Evolutionary conservation across 92 coral and sea anemone genomes (phyloP).

Genomic region (Palythoa heliodiscus): DNA sequence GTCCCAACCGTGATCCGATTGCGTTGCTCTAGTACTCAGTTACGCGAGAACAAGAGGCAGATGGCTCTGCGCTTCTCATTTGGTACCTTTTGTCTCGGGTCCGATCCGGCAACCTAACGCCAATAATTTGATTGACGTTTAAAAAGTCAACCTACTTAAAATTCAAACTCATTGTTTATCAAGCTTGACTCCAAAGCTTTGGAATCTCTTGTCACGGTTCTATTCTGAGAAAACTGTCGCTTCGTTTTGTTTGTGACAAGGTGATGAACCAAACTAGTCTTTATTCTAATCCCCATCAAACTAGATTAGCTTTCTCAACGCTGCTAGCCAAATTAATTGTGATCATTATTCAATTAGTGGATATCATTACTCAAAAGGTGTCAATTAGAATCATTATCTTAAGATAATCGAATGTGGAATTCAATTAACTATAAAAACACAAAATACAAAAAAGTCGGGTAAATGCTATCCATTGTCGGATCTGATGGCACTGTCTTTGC

Average conservation of each 20-base stretch:
- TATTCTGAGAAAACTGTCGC: constrained; percentile 23
- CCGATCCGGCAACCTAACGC: constrained; percentile 46
- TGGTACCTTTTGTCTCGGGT: constrained; percentile 33
- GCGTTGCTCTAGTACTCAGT: constrained; percentile 8
- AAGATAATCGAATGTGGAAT: constrained; percentile 97
- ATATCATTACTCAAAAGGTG: constrained; percentile 91
- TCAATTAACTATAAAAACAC: constrained; percentile 92
- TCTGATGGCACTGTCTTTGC: constrained; percentile 59
- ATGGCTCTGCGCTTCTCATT: constrained; percentile 20
- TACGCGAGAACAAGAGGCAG: constrained; percentile 29
- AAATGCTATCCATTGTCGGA: constrained; percentile 76
- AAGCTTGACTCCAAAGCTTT: constrained; percentile 49
- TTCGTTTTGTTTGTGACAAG: constrained; percentile 28
- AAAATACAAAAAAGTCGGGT: constrained; percentile 71
- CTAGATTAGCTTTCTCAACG: constrained; percentile 45
- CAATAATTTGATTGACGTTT: constrained; percentile 63
- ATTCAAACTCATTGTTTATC: constrained; percentile 63
- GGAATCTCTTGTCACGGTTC: constrained; percentile 36
- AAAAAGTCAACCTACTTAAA: constrained; percentile 66
- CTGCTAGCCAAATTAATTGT: constrained; percentile 75
- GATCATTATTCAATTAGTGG: constrained; percentile 93
- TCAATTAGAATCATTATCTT: constrained; percentile 96
- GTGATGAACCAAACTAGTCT: constrained; percentile 21
- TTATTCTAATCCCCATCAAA: constrained; percentile 30
- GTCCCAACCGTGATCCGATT: constrained; percentile 37